Percentiles rank a stretch among this genome's conserved stretches.
Conservation (phyloP, 2,888 invertebrate genomes). For the Drosophila nigritarsus region DNA sequence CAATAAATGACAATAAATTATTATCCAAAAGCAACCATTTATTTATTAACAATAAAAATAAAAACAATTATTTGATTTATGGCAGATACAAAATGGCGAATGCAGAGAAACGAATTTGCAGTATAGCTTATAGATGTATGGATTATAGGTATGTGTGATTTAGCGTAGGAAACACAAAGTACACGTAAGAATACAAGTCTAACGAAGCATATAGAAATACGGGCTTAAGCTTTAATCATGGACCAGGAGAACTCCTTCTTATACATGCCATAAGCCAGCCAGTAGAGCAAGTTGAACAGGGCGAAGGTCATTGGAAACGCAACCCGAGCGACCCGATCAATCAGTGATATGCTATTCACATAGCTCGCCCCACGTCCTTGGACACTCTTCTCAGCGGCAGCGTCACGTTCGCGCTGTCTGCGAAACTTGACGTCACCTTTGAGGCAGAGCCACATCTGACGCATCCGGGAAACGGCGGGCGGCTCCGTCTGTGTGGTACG, state of each 20-base stretch:
- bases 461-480: slow-evolving; percentile 90
- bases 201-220: no score
- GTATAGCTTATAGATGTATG: neutral
- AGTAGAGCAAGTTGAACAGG: slow-evolving; percentile 94
- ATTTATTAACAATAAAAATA: slow-evolving; percentile 10
- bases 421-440: slow-evolving; percentile 92
- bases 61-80: neutral
- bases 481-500: slow-evolving; percentile 93
- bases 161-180: neutral
- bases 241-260: slow-evolving; percentile 86
- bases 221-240: slow-evolving; percentile 65
- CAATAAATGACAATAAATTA: neutral
- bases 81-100: neutral
- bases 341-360: slow-evolving; percentile 94
- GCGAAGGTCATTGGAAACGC: slow-evolving; percentile 95
- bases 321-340: slow-evolving; percentile 92
- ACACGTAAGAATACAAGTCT: neutral
- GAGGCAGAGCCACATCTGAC: slow-evolving; percentile 92
- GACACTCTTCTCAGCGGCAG: slow-evolving; percentile 85
- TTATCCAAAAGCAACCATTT: slow-evolving; percentile 23
- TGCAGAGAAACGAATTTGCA: slow-evolving; percentile 11
- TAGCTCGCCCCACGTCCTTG: slow-evolving; percentile 86
- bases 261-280: slow-evolving; percentile 93
- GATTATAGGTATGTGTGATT: neutral
- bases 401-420: slow-evolving; percentile 90